Conservation (phyloP, 53 echinoderm and acorn worm species). For the Holothuria leucospilota region DNA sequence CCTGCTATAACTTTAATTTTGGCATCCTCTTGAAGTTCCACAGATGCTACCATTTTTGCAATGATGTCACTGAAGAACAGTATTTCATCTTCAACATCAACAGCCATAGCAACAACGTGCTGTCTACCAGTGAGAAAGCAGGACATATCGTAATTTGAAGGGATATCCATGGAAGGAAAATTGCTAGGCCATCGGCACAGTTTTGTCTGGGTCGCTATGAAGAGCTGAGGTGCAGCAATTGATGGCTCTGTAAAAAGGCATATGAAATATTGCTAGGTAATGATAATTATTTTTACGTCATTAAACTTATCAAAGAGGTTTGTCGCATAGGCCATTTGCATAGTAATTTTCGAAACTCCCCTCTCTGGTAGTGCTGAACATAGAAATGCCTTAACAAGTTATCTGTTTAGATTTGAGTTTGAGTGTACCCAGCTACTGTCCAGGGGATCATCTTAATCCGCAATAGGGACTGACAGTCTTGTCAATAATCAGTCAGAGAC, state of each 20-base stretch:
- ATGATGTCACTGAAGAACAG: slow-evolving; percentile 78
- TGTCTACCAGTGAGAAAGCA: slow-evolving; percentile 68
- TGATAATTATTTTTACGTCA: too few relatives aligned
- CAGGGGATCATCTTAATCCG: too few relatives aligned
- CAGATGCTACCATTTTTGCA: slow-evolving; percentile 53
- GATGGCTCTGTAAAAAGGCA: slow-evolving; percentile 43
- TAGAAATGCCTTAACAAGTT: too few relatives aligned
- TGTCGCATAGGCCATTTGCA: too few relatives aligned
- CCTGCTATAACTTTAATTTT: slow-evolving; percentile 41
- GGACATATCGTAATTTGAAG: slow-evolving; percentile 12
- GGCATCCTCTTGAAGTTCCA: slow-evolving; percentile 42
- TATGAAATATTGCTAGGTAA: background rate
- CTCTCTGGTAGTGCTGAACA: too few relatives aligned
- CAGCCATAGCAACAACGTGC: slow-evolving; percentile 71
- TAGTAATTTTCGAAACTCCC: too few relatives aligned
- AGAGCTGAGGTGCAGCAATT: slow-evolving; percentile 76
- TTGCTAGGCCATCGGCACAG: slow-evolving; percentile 76
- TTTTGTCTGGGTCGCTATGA: slow-evolving; percentile 61
- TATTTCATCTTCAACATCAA: slow-evolving; percentile 71
- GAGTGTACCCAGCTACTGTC: too few relatives aligned
- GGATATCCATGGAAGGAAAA: slow-evolving; percentile 63
- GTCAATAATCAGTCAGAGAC: too few relatives aligned
- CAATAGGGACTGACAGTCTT: too few relatives aligned
- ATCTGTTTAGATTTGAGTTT: too few relatives aligned
- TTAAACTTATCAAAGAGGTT: too few relatives aligned